Conservation (phyloP, 2,888 invertebrate species). For the Molorchus minor region DNA sequence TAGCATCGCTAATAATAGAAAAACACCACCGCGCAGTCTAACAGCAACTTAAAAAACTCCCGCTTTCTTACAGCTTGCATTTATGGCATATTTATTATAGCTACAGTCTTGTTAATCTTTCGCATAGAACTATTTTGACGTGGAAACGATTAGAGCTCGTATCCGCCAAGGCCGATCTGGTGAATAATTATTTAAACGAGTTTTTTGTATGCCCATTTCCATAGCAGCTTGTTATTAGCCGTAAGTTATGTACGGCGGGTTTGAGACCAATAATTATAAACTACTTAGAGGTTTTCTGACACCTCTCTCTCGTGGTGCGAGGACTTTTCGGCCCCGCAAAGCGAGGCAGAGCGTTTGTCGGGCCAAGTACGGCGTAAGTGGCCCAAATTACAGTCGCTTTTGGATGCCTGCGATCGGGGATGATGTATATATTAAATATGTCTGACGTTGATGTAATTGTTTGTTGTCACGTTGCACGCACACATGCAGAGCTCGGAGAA, state of each 20-base stretch:
- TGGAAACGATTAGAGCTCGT: conserved; percentile 27
- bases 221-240: conserved; percentile 42
- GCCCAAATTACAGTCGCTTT: conserved; percentile 29
- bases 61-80: no score
- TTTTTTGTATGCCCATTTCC: conserved; percentile 34
- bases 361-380: conserved; percentile 20
- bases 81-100: no score
- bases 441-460: neutral
- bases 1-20: no score
- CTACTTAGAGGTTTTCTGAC: conserved; percentile 57
- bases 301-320: conserved; percentile 48
- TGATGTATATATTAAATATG: conserved; percentile 33
- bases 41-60: no score
- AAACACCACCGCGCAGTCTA: no score
- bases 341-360: conserved; percentile 2
- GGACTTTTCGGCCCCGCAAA: conserved; percentile 4
- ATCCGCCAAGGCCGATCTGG: conserved; percentile 24
- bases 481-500: no score
- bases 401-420: conserved; percentile 3
- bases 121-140: conserved; percentile 30
- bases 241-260: conserved; percentile 40
- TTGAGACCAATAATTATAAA: conserved; percentile 57
- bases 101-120: conserved; percentile 30
- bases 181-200: conserved; percentile 43
- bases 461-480: neutral